Percentiles rank a stretch among this genome's conserved stretches.
These are phyloP conservation scores for Drosophila parvula DNA, from an alignment of 1,140 invertebrate species.

Conservation along the genomic window DNA sequence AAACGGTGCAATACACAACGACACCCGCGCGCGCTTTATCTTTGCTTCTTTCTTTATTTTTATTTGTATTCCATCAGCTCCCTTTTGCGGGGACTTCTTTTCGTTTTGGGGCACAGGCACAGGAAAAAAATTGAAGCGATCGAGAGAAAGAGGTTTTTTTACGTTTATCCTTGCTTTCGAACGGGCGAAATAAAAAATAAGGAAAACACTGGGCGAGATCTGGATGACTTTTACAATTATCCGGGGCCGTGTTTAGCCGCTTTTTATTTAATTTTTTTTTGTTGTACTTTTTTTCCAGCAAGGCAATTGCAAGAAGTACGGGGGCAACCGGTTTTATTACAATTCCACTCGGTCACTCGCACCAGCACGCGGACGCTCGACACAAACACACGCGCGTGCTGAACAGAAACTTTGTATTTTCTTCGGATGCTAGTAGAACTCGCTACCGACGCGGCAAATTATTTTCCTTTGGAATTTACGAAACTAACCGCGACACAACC, in stretches of 20 bases:
- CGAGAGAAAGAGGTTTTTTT: conserved; percentile 9
- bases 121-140: conserved; percentile 16
- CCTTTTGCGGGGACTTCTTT: conserved; percentile 10
- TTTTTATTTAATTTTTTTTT: background rate
- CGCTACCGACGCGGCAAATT: no score
- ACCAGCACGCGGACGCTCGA: conserved; percentile 9
- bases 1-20: conserved; percentile 12
- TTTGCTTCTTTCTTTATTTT: conserved; percentile 12
- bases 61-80: conserved; percentile 14
- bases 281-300: background rate
- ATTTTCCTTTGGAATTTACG: no score
- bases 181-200: background rate
- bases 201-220: background rate
- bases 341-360: conserved; percentile 9
- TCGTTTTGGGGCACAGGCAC: conserved; percentile 5
- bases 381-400: background rate
- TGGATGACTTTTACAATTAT: conserved; percentile 1
- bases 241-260: conserved; percentile 4
- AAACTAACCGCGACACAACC: no score
- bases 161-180: conserved; percentile 14
- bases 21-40: conserved; percentile 17
- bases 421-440: no score
- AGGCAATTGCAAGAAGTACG: conserved; percentile 10
- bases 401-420: no score
- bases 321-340: conserved; percentile 18